A percentile compares a stretch with the other conserved stretches of the same genome.
Evolutionary conservation across 1,140 invertebrate genomes (phyloP).

Genomic region (Triops cancriformis): DNA sequence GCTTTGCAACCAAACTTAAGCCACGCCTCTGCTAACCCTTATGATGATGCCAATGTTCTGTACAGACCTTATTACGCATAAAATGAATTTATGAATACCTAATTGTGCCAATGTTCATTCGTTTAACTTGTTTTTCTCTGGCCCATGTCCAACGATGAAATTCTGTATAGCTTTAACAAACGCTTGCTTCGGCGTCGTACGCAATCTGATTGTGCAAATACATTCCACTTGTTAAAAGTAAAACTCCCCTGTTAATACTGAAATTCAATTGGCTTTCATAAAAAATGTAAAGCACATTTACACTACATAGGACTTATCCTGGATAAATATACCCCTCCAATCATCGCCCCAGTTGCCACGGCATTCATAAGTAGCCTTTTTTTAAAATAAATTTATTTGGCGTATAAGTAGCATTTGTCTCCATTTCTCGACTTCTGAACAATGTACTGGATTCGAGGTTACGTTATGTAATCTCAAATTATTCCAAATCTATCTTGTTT

Average conservation of each 20-base stretch:
- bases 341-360: no score
- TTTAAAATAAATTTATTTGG: no score
- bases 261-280: neutral
- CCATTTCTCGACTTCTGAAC: no score
- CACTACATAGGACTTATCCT: no score
- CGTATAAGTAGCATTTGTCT: no score
- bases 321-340: no score
- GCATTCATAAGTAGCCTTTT: no score
- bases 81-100: neutral
- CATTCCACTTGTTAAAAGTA: neutral
- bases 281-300: neutral
- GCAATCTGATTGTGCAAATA: conserved; percentile 3
- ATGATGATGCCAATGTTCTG: neutral
- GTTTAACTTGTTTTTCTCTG: neutral
- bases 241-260: no score
- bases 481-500: no score
- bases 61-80: conserved; percentile 26
- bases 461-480: no score
- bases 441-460: no score
- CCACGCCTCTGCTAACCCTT: neutral
- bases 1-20: neutral
- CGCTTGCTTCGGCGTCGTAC: neutral
- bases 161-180: conserved; percentile 2
- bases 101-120: neutral
- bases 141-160: neutral